Percentiles rank a stretch among this genome's conserved stretches.
Evolutionary conservation across 2,888 invertebrate genomes (phyloP).

Genomic region (Omphaloscelis lunosa): DNA sequence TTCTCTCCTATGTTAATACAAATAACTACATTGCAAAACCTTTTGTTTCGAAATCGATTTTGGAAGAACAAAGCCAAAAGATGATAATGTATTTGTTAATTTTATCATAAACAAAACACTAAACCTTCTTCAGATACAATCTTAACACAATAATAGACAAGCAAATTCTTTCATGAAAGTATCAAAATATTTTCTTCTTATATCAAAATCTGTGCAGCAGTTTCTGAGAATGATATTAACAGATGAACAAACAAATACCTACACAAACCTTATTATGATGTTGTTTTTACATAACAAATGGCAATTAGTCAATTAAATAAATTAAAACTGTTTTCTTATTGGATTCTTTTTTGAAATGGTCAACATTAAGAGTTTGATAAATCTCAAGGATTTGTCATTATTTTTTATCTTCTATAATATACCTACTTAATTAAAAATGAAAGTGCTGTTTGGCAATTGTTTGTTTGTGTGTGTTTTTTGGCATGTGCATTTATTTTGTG

Average conservation of each 20-base stretch:
- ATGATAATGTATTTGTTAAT: constrained; percentile 20
- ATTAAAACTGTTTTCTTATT: constrained; percentile 17
- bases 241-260: constrained; percentile 14
- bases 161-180: background rate
- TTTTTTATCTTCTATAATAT: background rate
- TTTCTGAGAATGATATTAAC: background rate
- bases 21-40: constrained; percentile 16
- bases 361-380: background rate
- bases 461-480: too few species aligned
- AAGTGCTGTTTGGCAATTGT: background rate
- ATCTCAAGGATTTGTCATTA: background rate
- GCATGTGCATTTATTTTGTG: too few species aligned
- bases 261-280: background rate
- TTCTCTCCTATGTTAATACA: constrained; percentile 9
- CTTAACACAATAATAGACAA: background rate
- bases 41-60: constrained; percentile 26
- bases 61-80: constrained; percentile 31
- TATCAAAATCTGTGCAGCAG: background rate
- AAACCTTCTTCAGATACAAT: constrained; percentile 38
- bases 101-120: constrained; percentile 54
- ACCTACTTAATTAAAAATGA: background rate
- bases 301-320: constrained; percentile 3
- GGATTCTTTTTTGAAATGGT: constrained; percentile 22
- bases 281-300: constrained; percentile 20
- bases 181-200: background rate